Evolutionary conservation across 2,888 invertebrate genomes (phyloP), one percentile per base, ranked within the genome.

Genomic region (Nomada ruficornis): DNA sequence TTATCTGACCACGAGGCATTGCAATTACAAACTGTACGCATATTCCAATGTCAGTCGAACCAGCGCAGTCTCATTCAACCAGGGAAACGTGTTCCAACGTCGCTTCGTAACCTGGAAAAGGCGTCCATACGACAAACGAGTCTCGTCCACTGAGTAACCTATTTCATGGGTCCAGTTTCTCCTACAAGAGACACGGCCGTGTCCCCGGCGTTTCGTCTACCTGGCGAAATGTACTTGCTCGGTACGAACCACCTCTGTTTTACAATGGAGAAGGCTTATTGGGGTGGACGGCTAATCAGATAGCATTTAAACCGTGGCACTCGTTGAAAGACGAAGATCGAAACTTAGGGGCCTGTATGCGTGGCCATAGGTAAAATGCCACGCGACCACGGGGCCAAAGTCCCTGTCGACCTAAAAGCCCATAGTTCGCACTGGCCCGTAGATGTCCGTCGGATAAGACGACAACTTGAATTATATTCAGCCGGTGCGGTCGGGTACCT

Each of bases 391-490:
- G 83, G 78, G 85, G 81, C 89, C 88, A 83, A 85, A 85, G 87
- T 89, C 89, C 89, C 87, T 88, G 92, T 90, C 91, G 91, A 90
- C 91, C 90, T 88, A 88, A 89, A 89, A 88, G 86, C 87, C 90
- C 87, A 90, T 90, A 89, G 90, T 90, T 91, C 89, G 89, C 89
- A 86, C 86, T 87, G 86, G 76, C 74, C 84, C 84, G 86, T 88
- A 88, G 90, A 90, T 91, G 91, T 84, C 86, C 87, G 88, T n/a
- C 83, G 81, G 92, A 93, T 92, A 91, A 91, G 87, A 87, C 89
- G 89, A 89, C 91, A 90, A 91, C 91, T 89, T 92, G 91, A 92
- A 90, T 92, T 92, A 92, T 92, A 92, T 88, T 90, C 91, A 89
- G 36, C 88, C 89, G 86, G 89, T 86, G 86, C 64, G 74, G 52